Evolutionary conservation across 2,113 vertebrate species (phyloP), one percentile per base, ranked within the genome.

Genomic region (Mesocricetus auratus): DNA sequence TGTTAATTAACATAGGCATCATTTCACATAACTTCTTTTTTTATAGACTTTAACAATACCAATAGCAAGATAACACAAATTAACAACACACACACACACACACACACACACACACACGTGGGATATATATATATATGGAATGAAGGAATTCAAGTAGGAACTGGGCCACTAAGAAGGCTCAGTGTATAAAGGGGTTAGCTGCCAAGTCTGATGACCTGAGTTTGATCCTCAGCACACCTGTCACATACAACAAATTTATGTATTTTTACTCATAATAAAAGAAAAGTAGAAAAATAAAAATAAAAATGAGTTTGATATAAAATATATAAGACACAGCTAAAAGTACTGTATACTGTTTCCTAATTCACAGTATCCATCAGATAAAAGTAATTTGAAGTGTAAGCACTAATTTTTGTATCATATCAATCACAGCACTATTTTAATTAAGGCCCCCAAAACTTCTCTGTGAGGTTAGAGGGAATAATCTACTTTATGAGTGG

Each of bases 251-350:
- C 8, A 64, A 83, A 64, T 45, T 64, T 45, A 62, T 64, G 56
- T 29, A 15, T 60, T 62, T 64, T 26, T 85, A 64, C 42, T 83
- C 39, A 36, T 82, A 39, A 85, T n/a, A 45, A 83, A 62, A 60
- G 58, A 31, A 90, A 92, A 82, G 73, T 26, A 94, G 12, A n/a
- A 96, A 91, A 69, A 89, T 62, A 74, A 91, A 66, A 42, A 81
- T 82, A 95, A 93, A 95, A 96, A 77, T 95, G 33, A 87, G 17
- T 85, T 22, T 78, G 77, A 75, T 24, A 92, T 75, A 90, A 96
- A 96, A 66, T 85, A 17, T 19, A 33, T 50, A 95, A 69, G 39
- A 90, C 21, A 78, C 12, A 86, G 64, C 1, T 11, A 36, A 94
- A 86, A 78, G 50, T 17, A 21, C 53, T 92, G n/a, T 81, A 45